Conservation (phyloP, 2,797 vertebrate genomes). For the Enteromius anoplus region DNA sequence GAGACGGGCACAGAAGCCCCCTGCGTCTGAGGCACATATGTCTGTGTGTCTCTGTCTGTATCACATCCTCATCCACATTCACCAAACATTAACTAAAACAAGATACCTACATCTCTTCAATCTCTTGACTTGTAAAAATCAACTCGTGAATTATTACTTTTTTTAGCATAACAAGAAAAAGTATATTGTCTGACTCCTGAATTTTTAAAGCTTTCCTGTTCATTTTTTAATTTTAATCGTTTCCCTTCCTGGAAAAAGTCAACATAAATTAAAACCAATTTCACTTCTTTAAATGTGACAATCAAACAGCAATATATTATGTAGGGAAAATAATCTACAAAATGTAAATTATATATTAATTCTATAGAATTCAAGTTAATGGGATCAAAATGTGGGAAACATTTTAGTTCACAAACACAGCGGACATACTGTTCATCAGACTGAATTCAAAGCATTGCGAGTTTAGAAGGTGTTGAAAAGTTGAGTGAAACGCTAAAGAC, state of each 20-base stretch:
- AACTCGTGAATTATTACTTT: neutral
- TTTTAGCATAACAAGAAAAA: neutral
- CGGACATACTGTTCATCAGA: neutral
- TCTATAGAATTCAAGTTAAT: neutral
- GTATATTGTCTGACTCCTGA: neutral
- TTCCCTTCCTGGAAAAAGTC: neutral
- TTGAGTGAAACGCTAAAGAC: constrained; percentile 3
- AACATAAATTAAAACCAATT: neutral
- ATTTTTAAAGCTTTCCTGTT: neutral
- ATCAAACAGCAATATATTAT: too few species aligned
- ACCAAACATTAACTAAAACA: neutral
- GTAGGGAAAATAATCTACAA: neutral
- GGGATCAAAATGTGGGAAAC: too few species aligned
- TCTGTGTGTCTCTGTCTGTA: neutral
- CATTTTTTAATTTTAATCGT: neutral
- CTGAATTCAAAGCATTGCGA: neutral
- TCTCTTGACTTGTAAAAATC: neutral
- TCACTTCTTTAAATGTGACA: neutral
- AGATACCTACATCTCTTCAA: neutral
- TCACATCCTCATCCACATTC: constrained; percentile 1
- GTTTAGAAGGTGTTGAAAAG: constrained; percentile 32
- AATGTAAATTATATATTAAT: neutral
- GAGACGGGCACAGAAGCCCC: neutral
- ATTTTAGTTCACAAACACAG: neutral
- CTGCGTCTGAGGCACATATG: constrained; percentile 13